These are phyloP conservation scores for Celastrina argiolus DNA, from an alignment of 2,888 invertebrate genomes.

Conservation along the genomic window DNA sequence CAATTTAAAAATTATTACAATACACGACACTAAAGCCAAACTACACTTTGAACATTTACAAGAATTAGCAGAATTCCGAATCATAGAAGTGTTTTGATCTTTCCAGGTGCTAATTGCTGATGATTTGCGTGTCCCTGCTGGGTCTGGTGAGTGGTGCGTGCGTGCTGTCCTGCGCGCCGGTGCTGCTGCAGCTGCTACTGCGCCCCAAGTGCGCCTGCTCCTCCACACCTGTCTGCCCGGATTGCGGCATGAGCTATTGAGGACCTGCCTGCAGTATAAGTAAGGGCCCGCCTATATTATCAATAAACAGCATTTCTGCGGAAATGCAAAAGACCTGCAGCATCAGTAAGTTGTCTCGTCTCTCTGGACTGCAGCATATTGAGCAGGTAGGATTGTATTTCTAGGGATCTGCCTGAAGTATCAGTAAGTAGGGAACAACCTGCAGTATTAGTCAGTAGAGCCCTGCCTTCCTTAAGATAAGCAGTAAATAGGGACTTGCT, in stretches of 20 bases:
- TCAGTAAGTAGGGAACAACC: not conserved
- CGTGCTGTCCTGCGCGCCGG: constrained; percentile 34
- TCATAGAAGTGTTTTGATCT: too few species aligned
- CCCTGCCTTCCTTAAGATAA: too few species aligned
- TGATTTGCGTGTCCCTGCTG: constrained; percentile 41
- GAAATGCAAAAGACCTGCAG: too few species aligned
- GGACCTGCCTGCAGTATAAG: constrained; percentile 29
- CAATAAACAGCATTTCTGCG: too few species aligned
- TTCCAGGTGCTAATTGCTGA: constrained; percentile 26
- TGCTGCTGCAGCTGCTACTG: constrained; percentile 30
- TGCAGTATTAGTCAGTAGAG: not conserved
- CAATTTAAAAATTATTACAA: too few species aligned
- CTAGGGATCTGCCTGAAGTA: constrained; percentile 30
- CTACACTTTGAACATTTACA: too few species aligned
- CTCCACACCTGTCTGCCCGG: constrained; percentile 40
- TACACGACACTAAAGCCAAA: too few species aligned
- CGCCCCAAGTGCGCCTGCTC: constrained; percentile 40
- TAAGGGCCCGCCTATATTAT: constrained; percentile 38
- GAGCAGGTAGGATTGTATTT: too few species aligned
- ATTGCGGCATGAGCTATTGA: constrained; percentile 44
- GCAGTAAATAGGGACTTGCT: too few species aligned
- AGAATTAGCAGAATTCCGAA: too few species aligned
- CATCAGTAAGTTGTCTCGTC: too few species aligned
- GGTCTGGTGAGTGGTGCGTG: constrained; percentile 35
- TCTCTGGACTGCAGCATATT: constrained; percentile 47